A percentile compares a stretch with the other conserved stretches of the same genome.
phyloP scores from a whole-genome alignment of 2,888 invertebrate genomes.

The Shargacucullia verbasci region DNA sequence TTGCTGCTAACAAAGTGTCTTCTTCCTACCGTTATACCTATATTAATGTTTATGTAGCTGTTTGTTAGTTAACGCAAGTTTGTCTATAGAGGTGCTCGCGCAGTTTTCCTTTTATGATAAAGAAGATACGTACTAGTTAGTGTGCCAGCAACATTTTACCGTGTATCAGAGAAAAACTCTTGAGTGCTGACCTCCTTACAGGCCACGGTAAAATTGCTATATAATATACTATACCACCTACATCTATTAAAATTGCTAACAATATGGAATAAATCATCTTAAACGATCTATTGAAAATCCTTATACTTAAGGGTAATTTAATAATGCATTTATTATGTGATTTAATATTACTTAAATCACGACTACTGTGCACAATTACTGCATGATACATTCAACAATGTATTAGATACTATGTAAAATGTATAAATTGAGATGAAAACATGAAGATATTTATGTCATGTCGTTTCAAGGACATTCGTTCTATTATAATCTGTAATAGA shows the following conservation, averaged over 20 bases:
- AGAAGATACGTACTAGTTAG: slow-evolving; percentile 29
- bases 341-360: neutral
- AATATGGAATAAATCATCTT: slow-evolving; percentile 8
- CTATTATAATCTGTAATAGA: no score
- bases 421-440: no score
- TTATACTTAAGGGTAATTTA: neutral
- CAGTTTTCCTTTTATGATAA: slow-evolving; percentile 35
- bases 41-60: slow-evolving; percentile 8
- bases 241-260: slow-evolving; percentile 9
- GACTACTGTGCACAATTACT: no score
- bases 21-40: slow-evolving; percentile 16
- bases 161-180: slow-evolving; percentile 34
- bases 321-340: neutral
- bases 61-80: slow-evolving; percentile 3
- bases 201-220: slow-evolving; percentile 19
- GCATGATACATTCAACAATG: no score
- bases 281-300: neutral
- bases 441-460: no score
- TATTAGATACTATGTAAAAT: no score
- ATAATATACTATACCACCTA: slow-evolving; percentile 14
- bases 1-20: slow-evolving; percentile 22
- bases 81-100: slow-evolving; percentile 26
- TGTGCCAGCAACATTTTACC: slow-evolving; percentile 23
- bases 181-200: slow-evolving; percentile 36
- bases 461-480: no score